Percentiles rank a stretch among this genome's conserved stretches.
Evolutionary conservation across 2,797 vertebrate species (phyloP).

Genomic region (Parotocinclus haroldoi): DNA sequence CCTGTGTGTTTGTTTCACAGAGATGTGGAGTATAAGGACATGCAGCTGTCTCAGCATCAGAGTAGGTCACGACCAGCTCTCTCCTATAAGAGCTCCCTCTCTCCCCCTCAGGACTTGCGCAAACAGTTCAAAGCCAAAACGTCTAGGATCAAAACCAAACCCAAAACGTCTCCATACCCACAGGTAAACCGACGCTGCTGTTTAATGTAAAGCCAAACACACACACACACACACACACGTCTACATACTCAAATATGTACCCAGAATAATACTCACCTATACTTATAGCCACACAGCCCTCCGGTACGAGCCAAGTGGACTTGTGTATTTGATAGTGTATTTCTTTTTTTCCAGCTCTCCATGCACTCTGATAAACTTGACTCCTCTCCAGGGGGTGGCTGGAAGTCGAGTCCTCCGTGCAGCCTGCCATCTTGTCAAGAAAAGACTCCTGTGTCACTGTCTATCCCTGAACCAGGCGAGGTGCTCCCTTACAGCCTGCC

Average conservation of each 20-base stretch:
- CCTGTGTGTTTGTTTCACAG: slow-evolving; percentile 61
- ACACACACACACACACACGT: neutral
- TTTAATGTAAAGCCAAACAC: neutral
- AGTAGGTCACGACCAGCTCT: slow-evolving; percentile 70
- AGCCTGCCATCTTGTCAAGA: slow-evolving; percentile 64
- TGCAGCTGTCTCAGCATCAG: slow-evolving; percentile 89
- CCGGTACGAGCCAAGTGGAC: too few relatives aligned
- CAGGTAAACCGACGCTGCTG: slow-evolving; percentile 68
- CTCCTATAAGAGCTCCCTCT: slow-evolving; percentile 72
- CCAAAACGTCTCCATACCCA: slow-evolving; percentile 80
- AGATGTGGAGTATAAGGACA: slow-evolving; percentile 85
- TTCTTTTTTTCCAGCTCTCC: slow-evolving; percentile 60
- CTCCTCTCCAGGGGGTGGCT: slow-evolving; percentile 69
- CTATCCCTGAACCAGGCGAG: slow-evolving; percentile 70
- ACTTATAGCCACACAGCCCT: neutral
- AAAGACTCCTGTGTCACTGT: slow-evolving; percentile 57
- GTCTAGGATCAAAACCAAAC: slow-evolving; percentile 79
- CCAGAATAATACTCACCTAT: neutral
- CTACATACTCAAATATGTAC: neutral
- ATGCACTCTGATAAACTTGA: slow-evolving; percentile 75
- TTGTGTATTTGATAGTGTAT: neutral
- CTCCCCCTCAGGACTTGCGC: slow-evolving; percentile 79
- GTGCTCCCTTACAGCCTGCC: slow-evolving; percentile 73
- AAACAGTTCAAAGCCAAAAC: slow-evolving; percentile 81
- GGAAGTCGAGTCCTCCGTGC: slow-evolving; percentile 74